Conservation (phyloP, 2,797 vertebrate genomes). For the Acridotheres tristis region DNA sequence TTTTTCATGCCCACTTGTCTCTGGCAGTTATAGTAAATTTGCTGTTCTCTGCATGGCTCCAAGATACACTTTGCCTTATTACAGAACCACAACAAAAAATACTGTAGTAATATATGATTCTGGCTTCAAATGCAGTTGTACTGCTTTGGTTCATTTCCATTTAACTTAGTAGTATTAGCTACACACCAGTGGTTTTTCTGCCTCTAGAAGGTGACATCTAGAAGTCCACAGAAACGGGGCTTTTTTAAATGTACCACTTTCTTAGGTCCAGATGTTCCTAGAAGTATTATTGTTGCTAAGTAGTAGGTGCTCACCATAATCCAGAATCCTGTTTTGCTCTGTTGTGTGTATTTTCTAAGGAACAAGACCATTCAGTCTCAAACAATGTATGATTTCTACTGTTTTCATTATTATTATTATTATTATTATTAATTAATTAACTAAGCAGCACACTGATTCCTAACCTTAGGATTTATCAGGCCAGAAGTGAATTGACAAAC, state of each 20-base stretch:
- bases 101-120: neutral
- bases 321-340: neutral
- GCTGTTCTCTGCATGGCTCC: slow-evolving; percentile 28
- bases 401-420: neutral
- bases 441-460: neutral
- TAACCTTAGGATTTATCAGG: neutral
- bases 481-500: neutral
- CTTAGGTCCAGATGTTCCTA: neutral
- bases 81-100: slow-evolving; percentile 39
- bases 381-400: neutral
- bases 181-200: neutral
- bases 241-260: neutral
- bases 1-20: slow-evolving; percentile 41
- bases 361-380: neutral
- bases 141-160: slow-evolving; percentile 17
- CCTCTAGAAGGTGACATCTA: neutral
- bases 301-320: neutral
- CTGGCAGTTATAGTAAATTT: slow-evolving; percentile 60
- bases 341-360: neutral
- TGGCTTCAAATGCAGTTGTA: neutral
- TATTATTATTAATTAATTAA: neutral
- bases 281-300: neutral
- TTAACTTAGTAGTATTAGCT: neutral
- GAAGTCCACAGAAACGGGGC: neutral
- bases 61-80: slow-evolving; percentile 43